Conservation (phyloP, 2,113 vertebrate species). For the Phylloscopus whistleri region DNA sequence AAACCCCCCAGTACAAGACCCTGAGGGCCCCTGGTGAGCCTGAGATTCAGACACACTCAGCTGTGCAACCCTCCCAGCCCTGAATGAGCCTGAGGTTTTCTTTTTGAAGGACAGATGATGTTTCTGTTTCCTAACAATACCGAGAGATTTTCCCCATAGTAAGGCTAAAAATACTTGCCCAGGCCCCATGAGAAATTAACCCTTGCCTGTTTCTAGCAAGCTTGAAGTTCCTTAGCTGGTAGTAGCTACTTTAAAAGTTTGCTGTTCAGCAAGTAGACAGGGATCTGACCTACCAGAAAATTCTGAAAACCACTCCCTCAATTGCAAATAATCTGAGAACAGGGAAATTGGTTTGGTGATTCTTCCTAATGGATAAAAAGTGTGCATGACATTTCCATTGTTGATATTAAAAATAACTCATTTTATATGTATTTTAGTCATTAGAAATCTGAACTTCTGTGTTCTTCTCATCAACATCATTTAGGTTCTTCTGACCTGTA, state of each 20-base stretch:
- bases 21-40: background rate
- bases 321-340: background rate
- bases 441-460: background rate
- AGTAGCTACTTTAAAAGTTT: background rate
- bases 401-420: background rate
- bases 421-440: background rate
- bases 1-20: background rate
- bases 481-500: constrained; percentile 64
- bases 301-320: background rate
- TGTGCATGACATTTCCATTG: background rate
- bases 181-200: background rate
- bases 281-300: background rate
- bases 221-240: background rate
- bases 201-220: background rate
- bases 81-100: background rate
- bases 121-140: background rate
- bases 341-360: background rate
- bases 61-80: background rate
- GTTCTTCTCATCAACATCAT: constrained; percentile 15
- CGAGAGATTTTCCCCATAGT: background rate
- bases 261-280: background rate
- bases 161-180: background rate
- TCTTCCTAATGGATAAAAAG: background rate
- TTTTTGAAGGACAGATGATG: background rate
- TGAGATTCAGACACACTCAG: background rate